Evolutionary conservation across 2,888 invertebrate species (phyloP).

Genomic region (Sminthurinus aureus): DNA sequence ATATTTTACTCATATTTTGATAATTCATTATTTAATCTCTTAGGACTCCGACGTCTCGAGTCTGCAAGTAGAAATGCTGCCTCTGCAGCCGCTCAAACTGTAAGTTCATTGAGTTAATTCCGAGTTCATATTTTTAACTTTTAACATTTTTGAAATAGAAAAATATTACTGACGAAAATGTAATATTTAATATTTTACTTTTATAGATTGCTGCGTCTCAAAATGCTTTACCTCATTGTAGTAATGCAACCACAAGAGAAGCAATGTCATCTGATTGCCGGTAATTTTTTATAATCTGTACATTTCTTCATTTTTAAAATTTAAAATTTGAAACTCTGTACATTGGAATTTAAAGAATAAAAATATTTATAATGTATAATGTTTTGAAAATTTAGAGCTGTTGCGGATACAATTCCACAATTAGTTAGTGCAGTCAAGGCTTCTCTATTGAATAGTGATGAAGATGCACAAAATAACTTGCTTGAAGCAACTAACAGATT

Average conservation of each 20-base stretch:
- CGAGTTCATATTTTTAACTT: too few relatives aligned
- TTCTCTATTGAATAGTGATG: constrained; percentile 66
- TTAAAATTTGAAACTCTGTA: too few relatives aligned
- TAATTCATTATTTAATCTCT: not conserved
- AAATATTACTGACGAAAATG: too few relatives aligned
- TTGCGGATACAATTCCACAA: constrained; percentile 81
- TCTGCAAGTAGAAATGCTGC: constrained; percentile 85
- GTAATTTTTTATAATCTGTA: constrained; percentile 9
- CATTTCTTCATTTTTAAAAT: too few relatives aligned
- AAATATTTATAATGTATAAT: not conserved
- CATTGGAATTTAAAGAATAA: not conserved
- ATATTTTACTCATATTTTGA: not conserved
- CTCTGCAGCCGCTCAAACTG: constrained; percentile 81
- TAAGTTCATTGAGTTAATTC: constrained; percentile 65
- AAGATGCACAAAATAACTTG: constrained; percentile 52
- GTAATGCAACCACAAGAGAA: constrained; percentile 58
- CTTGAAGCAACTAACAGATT: constrained; percentile 58
- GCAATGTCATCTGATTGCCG: constrained; percentile 58
- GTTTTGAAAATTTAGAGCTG: constrained; percentile 68
- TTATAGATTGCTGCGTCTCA: constrained; percentile 79
- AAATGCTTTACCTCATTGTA: constrained; percentile 73
- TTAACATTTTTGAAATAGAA: too few relatives aligned
- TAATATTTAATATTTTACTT: too few relatives aligned
- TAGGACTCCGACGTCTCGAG: constrained; percentile 62
- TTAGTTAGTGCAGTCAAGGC: constrained; percentile 81